Base-by-base conservation (phyloP, 1,140 invertebrate genomes). In the Dendroctonus valens region DNA sequence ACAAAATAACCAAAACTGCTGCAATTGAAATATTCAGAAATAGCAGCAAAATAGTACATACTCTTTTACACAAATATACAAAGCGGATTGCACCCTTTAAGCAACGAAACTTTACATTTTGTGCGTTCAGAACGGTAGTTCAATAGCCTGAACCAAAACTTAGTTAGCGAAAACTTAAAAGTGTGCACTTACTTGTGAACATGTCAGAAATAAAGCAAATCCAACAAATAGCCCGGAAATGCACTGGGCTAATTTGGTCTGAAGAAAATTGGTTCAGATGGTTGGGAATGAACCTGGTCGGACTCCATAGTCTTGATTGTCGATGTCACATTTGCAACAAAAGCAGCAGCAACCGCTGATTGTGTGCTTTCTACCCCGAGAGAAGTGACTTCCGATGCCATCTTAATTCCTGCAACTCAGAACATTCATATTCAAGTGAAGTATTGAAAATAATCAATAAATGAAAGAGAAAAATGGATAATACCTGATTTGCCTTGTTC, bases 191-290 rank as follows among this genome's bases (percentile, higher is more conserved):
- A 75, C 96, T 89, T 99, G 97, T 86, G 98, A 94, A 81, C 94
- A 97, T 73, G 97, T 98, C 70, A 99, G 89, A 76, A 99, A 90
- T 41, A 99, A 83, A 5, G 97, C 94, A 46, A 90, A 86, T 88
- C 92, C 97, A 9, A 98, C 95, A 81, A 96, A 99, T 57, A 91
- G 87, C 55, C 96, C 96, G n/a, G 97, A 93, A 66, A 99, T 91
- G 58, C 90, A 90, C 82, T 98, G 95, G 3, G 94, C 94, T 14
- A 91, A 85, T 72, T 90, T 88, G 11, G 96, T 97, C 80, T 98
- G 94, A 59, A 99, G 84, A 99, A 99, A 72, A 92, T 91, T 40
- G 87, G 87, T 71, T 87, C 84, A 67, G 83, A 81, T 50, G 74
- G 72, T 73, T 77, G 55, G 39, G 72, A 68, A 74, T 71, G 72